A percentile compares a stretch with the other conserved stretches of the same genome.
These are phyloP conservation scores for Athrips mouffetella DNA, from an alignment of 2,888 invertebrate species.

Conservation along the genomic window DNA sequence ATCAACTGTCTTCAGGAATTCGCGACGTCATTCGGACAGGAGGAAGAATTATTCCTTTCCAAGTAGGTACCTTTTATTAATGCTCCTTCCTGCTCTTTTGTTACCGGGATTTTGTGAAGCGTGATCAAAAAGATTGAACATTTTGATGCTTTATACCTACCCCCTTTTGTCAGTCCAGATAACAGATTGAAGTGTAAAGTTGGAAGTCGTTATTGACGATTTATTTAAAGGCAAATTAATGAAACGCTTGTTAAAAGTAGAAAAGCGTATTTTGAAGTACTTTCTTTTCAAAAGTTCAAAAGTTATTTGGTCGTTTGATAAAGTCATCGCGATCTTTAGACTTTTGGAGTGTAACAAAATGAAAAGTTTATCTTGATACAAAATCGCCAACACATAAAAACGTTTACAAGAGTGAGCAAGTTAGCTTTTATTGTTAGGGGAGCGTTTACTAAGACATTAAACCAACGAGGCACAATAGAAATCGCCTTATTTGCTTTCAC, in stretches of 20 bases:
- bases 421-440: background rate
- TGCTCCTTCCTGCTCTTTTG: constrained; percentile 32
- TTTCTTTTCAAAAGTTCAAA: background rate
- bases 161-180: constrained; percentile 8
- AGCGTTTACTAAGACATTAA: background rate
- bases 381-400: background rate
- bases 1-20: constrained; percentile 57
- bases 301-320: too few relatives aligned
- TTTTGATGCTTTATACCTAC: background rate
- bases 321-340: too few relatives aligned
- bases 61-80: constrained; percentile 51
- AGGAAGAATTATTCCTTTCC: constrained; percentile 44
- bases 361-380: background rate
- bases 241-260: background rate
- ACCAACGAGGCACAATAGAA: background rate
- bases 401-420: background rate
- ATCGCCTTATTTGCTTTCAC: background rate
- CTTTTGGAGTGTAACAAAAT: too few relatives aligned
- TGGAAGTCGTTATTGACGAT: constrained; percentile 8
- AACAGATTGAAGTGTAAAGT: constrained; percentile 8
- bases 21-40: constrained; percentile 44
- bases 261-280: background rate
- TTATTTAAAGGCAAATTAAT: background rate
- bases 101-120: constrained; percentile 22
- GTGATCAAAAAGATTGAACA: constrained; percentile 13